Percentiles rank a stretch among this genome's conserved stretches.
phyloP scores from a whole-genome alignment of 2,888 invertebrate genomes.

The Eupsilia transversa region DNA sequence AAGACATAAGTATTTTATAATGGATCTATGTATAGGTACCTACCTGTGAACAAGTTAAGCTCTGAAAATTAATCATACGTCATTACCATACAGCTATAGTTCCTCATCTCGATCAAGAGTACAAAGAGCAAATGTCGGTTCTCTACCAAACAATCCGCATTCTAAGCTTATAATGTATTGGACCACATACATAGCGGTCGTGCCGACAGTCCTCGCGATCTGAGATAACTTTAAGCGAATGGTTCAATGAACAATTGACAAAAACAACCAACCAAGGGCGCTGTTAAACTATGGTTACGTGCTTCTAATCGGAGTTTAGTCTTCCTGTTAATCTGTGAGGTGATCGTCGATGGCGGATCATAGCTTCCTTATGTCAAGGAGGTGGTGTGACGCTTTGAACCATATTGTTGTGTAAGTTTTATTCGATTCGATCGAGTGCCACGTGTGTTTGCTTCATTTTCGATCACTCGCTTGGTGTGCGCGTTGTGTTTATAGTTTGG shows the following conservation, averaged over 20 bases:
- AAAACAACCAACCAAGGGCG: slow-evolving; percentile 65
- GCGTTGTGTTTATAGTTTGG: slow-evolving; percentile 47
- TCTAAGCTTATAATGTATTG: slow-evolving; percentile 53
- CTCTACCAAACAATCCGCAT: slow-evolving; percentile 21
- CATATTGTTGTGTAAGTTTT: slow-evolving; percentile 63
- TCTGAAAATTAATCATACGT: slow-evolving; percentile 20
- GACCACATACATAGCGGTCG: slow-evolving; percentile 55
- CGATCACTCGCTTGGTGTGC: slow-evolving; percentile 45
- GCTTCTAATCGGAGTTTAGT: slow-evolving; percentile 50
- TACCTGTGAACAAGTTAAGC: slow-evolving; percentile 5
- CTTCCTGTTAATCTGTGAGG: slow-evolving; percentile 59
- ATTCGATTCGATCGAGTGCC: slow-evolving; percentile 32
- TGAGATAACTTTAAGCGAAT: slow-evolving; percentile 30
- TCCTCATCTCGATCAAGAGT: slow-evolving; percentile 28
- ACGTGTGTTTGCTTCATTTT: slow-evolving; percentile 57
- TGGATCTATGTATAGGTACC: not conserved
- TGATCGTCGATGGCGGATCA: slow-evolving; percentile 47
- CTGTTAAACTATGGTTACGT: slow-evolving; percentile 53
- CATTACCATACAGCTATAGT: not conserved
- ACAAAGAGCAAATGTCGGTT: slow-evolving; percentile 52
- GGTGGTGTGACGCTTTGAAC: slow-evolving; percentile 56
- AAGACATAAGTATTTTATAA: not conserved
- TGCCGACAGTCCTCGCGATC: slow-evolving; percentile 33
- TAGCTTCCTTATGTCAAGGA: slow-evolving; percentile 62
- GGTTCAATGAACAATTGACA: slow-evolving; percentile 55